A percentile compares a stretch with the other conserved stretches of the same genome.
Evolutionary conservation across 1,140 invertebrate genomes (phyloP).

Genomic region (Papilio xuthus): DNA sequence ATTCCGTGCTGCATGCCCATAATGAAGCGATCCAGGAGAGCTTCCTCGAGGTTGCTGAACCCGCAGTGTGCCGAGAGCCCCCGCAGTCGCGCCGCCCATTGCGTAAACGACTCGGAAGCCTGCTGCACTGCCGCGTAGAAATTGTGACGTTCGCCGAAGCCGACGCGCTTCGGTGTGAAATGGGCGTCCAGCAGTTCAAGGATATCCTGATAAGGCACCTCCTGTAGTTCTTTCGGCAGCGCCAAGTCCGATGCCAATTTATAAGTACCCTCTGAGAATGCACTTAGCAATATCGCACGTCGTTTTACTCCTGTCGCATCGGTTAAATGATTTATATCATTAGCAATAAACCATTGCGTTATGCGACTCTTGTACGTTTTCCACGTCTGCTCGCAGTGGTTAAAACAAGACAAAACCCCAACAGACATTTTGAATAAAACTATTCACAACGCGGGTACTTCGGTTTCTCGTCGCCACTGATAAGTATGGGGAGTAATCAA

Average conservation of each 20-base stretch:
- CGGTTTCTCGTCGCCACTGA: no score
- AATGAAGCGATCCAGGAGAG: neutral
- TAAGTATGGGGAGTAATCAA: no score
- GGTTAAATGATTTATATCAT: no score
- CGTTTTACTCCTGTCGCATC: constrained; percentile 40
- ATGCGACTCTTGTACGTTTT: no score
- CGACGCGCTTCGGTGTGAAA: constrained; percentile 42
- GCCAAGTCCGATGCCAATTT: constrained; percentile 43
- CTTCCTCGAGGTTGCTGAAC: neutral
- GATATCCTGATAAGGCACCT: constrained; percentile 44
- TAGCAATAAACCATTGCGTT: no score
- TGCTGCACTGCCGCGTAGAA: constrained; percentile 15
- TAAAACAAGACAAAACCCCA: no score
- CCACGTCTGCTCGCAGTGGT: no score
- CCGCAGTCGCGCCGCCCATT: constrained; percentile 41
- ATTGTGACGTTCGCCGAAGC: no score
- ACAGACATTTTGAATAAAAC: no score
- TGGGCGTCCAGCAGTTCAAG: constrained; percentile 40
- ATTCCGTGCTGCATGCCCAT: neutral
- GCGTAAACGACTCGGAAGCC: constrained; percentile 36
- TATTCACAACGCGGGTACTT: no score
- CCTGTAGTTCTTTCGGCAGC: constrained; percentile 42
- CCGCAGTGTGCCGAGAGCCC: neutral
- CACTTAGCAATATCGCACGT: constrained; percentile 45
- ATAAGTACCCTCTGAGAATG: constrained; percentile 42